phyloP scores from a whole-genome alignment of 1,140 invertebrate genomes.

The Xylocopa sonorina region DNA sequence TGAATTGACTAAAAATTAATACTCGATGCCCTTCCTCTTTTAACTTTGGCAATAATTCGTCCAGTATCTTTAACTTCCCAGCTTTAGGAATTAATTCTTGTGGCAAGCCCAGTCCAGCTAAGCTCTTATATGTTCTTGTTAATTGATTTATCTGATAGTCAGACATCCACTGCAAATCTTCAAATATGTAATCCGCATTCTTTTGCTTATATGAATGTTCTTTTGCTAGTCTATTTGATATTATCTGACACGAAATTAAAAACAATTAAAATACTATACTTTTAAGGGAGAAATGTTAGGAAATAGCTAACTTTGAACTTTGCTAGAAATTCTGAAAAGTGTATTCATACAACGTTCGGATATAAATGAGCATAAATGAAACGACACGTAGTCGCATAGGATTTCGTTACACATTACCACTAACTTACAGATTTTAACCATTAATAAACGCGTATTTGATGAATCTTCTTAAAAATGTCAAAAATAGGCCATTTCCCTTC shows the following conservation, averaged over 20 bases:
- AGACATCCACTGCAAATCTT: constrained; percentile 93
- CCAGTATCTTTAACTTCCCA: constrained; percentile 93
- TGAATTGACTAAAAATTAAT: constrained; percentile 97
- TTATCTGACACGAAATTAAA: constrained; percentile 78
- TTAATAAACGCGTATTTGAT: too few species aligned
- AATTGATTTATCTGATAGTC: constrained; percentile 96
- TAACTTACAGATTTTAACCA: too few species aligned
- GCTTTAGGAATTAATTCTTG: constrained; percentile 88
- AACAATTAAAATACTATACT: constrained; percentile 31
- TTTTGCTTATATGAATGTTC: constrained; percentile 90
- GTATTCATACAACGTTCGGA: too few species aligned
- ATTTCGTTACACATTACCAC: too few species aligned
- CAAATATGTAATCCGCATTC: constrained; percentile 90
- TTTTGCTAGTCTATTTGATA: constrained; percentile 88
- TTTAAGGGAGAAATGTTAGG: too few species aligned
- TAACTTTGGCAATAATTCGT: constrained; percentile 89
- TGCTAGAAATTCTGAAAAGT: too few species aligned
- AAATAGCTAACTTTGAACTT: too few species aligned
- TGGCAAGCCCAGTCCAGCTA: constrained; percentile 83
- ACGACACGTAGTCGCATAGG: too few species aligned
- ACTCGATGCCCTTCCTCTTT: constrained; percentile 89
- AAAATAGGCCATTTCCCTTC: too few species aligned
- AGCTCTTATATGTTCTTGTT: constrained; percentile 84
- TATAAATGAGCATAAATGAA: too few species aligned
- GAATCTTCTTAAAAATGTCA: too few species aligned